Percentiles rank a stretch among this genome's conserved stretches.
Conservation (phyloP, 2,888 invertebrate species). For the Elaeidobius kamerunicus region DNA sequence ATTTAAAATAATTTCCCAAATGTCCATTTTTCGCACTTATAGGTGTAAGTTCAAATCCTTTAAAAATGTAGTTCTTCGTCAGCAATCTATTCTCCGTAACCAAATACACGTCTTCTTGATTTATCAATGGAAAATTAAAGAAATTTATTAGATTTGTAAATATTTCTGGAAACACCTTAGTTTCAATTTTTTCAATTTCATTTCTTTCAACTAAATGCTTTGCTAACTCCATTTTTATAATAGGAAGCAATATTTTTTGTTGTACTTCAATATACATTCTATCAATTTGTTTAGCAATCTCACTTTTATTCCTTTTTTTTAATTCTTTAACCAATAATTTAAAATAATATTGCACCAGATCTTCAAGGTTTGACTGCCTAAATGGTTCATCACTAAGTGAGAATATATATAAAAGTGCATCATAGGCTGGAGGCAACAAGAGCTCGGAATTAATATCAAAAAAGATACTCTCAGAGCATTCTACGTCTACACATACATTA, state of each 20-base stretch:
- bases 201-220: not conserved
- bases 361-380: constrained; percentile 26
- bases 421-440: constrained; percentile 21
- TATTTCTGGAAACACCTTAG: constrained; percentile 3
- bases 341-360: not conserved
- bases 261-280: not conserved
- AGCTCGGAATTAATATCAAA: not conserved
- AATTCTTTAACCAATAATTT: not conserved
- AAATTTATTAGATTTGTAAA: not conserved
- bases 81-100: constrained; percentile 32
- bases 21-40: constrained; percentile 36
- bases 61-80: constrained; percentile 33
- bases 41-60: constrained; percentile 28
- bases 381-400: constrained; percentile 21
- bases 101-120: constrained; percentile 36
- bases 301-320: not conserved
- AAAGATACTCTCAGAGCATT: not conserved
- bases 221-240: not conserved
- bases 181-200: not conserved
- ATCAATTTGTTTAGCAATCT: constrained; percentile 40
- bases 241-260: not conserved
- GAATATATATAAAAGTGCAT: constrained; percentile 26
- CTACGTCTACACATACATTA: not conserved
- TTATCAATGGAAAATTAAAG: constrained; percentile 19
- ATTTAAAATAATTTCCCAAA: constrained; percentile 38